Conservation (phyloP, 2,888 invertebrate species). For the Agrochola lychnidis region DNA sequence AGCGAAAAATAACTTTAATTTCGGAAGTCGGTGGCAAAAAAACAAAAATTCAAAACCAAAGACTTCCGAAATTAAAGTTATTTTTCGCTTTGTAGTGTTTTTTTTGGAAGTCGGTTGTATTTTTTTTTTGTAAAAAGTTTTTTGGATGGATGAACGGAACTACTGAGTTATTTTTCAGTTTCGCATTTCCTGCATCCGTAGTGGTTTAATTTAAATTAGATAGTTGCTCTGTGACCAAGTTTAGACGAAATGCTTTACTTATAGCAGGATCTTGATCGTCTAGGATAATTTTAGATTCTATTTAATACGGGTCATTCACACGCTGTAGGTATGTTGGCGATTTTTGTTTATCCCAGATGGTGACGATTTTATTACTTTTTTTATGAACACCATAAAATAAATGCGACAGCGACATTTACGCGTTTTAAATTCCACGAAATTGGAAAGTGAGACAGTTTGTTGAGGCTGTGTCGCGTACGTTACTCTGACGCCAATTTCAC, state of each 20-base stretch:
- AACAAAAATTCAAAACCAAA: too few relatives aligned
- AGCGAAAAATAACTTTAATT: too few relatives aligned
- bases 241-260: not conserved
- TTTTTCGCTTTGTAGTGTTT: too few relatives aligned
- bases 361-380: constrained; percentile 70
- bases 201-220: not conserved
- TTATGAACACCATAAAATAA: constrained; percentile 72
- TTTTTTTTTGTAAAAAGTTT: too few relatives aligned
- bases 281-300: not conserved
- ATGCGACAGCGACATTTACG: constrained; percentile 66
- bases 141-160: not conserved
- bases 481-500: constrained; percentile 72
- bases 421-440: constrained; percentile 78
- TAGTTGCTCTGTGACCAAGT: not conserved
- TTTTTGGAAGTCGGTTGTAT: too few relatives aligned
- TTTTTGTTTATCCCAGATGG: constrained; percentile 58
- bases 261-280: not conserved
- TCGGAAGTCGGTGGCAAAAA: too few relatives aligned
- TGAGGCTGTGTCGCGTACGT: constrained; percentile 60
- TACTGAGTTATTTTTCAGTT: not conserved
- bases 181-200: not conserved
- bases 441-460: constrained; percentile 76
- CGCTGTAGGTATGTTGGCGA: constrained; percentile 20
- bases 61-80: too few relatives aligned
- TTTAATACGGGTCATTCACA: constrained; percentile 18